Base-by-base conservation (phyloP, 2,888 invertebrate species). In the Lepidocyrtinus sp. region DNA sequence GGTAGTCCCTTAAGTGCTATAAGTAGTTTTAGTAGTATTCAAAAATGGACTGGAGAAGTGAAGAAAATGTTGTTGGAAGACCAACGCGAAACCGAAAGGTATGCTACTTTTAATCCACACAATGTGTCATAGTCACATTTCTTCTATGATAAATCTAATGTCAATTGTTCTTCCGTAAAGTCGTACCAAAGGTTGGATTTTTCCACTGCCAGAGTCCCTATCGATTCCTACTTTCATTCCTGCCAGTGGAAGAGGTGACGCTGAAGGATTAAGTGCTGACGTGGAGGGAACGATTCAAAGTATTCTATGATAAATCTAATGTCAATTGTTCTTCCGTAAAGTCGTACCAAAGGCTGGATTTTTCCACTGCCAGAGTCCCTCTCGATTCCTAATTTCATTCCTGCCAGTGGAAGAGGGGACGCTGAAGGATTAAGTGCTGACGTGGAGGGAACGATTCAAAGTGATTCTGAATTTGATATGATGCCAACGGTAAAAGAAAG, bases 51-150 rank as follows among this genome's bases (percentile, higher is more conserved):
- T 5, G 73, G 76, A 0, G 81, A 81, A 17, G 73, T 81, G 0
- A 81, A 76, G 17, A 68, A 81, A 19, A 81, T 81, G 81, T 61
- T 81, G 0, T 27, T 81, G 19, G 81, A 81, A 62, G 81, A 81
- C 62, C 81, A 81, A 46, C 45, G 63, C 2, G 17, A 71, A 17
- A 76, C 45, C 24, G 63, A 81, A 73, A 81, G 7, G 81, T 76
- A 27, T 74, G 36, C 17, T 22, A 12, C 19, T 36, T 1, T 21
- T 12, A 21, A 36, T 55, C 61, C 62, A 3, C 5, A 36, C 62
- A 21, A 59, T 2, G 22, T 64, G 24, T 17, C 45, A 68, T 61
- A 17, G 17, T 61, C 24, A 59, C n/a, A 2, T 5, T 69, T 17
- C n/a, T 70, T 27, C 19, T 36, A 9, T 65, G 17, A 36, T 7